These are phyloP conservation scores for Apis laboriosa DNA, from an alignment of 1,140 invertebrate genomes.

Conservation along the genomic window DNA sequence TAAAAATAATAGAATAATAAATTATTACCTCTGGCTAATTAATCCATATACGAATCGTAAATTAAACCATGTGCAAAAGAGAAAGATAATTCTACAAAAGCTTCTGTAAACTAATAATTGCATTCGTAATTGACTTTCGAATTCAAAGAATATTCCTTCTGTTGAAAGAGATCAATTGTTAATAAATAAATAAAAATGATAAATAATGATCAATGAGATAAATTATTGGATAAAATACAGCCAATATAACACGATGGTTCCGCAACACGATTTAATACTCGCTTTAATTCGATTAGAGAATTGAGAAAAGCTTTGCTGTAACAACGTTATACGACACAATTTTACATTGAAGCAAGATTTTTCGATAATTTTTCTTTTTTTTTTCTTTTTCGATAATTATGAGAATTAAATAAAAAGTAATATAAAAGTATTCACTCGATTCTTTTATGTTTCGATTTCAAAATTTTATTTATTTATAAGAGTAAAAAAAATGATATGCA, in stretches of 20 bases:
- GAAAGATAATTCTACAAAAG: neutral
- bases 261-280: no score
- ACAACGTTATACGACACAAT: no score
- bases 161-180: neutral
- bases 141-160: neutral
- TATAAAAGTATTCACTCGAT: no score
- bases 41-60: neutral
- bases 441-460: no score
- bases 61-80: neutral
- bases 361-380: no score
- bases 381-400: no score
- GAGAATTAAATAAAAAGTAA: no score
- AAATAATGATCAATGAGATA: neutral
- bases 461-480: no score
- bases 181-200: neutral
- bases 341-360: no score
- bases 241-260: neutral
- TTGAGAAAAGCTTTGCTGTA: no score
- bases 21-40: conserved; percentile 29
- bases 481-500: no score
- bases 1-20: neutral
- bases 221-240: neutral
- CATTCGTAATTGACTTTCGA: neutral
- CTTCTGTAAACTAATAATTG: neutral
- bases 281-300: no score